Conservation (phyloP, 2,888 invertebrate genomes). For the Spilarctia lutea region DNA sequence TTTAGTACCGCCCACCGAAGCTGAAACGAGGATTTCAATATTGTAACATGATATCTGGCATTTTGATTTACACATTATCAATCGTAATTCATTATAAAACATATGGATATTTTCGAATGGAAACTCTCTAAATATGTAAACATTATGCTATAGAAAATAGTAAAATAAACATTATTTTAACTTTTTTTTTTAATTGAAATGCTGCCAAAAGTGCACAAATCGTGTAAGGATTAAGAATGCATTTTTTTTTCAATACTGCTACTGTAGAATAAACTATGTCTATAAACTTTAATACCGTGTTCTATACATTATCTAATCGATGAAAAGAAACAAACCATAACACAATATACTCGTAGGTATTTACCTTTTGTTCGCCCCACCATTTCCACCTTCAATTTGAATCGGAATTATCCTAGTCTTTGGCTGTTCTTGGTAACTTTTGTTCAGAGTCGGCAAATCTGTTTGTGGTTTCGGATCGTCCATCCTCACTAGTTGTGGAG, state of each 20-base stretch:
- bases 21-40: conserved; percentile 74
- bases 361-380: conserved; percentile 79
- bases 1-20: conserved; percentile 85
- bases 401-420: conserved; percentile 88
- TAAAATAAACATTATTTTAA: not conserved
- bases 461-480: conserved; percentile 74
- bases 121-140: not conserved
- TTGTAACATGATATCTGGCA: conserved; percentile 32
- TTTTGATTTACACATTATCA: not conserved
- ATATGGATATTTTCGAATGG: no score
- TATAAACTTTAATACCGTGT: not conserved
- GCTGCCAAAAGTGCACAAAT: no score
- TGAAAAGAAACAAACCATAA: not conserved
- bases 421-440: conserved; percentile 75
- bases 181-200: not conserved
- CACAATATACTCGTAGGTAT: conserved; percentile 10
- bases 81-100: not conserved
- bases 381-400: conserved; percentile 83
- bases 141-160: not conserved
- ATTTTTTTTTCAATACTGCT: no score
- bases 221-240: not conserved
- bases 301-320: not conserved
- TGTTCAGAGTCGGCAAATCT: conserved; percentile 75
- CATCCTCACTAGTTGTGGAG: conserved; percentile 83
- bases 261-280: not conserved